Evolutionary conservation across 2,888 invertebrate species (phyloP).

Genomic region (Stenoptilia bipunctidactyla): DNA sequence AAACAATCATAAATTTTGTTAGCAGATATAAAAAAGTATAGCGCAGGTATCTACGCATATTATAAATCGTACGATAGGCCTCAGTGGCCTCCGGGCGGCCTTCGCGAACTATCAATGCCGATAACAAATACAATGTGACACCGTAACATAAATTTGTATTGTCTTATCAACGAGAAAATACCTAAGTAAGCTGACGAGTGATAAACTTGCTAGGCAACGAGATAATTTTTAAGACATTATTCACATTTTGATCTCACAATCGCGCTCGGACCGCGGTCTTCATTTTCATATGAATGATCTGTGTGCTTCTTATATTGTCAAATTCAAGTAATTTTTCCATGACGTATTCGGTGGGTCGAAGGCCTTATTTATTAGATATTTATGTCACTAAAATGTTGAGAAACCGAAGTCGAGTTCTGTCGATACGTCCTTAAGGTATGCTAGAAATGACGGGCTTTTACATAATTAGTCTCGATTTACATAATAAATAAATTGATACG

Average conservation of each 20-base stretch:
- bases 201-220: constrained; percentile 49
- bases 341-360: constrained; percentile 6
- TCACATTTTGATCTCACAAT: constrained; percentile 34
- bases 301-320: neutral
- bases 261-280: constrained; percentile 15
- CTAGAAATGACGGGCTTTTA: neutral
- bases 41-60: neutral
- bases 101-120: constrained; percentile 53
- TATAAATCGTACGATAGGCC: constrained; percentile 23
- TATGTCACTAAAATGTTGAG: neutral
- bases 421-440: neutral
- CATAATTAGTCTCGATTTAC: neutral
- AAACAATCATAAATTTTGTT: constrained; percentile 31
- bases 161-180: constrained; percentile 55
- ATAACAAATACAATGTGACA: constrained; percentile 61
- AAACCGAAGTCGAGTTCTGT: neutral
- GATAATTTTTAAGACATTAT: constrained; percentile 30
- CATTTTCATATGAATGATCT: no score
- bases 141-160: constrained; percentile 66
- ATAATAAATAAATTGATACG: neutral
- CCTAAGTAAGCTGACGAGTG: constrained; percentile 34
- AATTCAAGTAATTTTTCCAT: constrained; percentile 9
- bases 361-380: neutral
- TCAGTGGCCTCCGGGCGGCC: constrained; percentile 47
- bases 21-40: constrained; percentile 11